Evolutionary conservation across 2,888 invertebrate genomes (phyloP).

Genomic region (Agonopterix arenella): DNA sequence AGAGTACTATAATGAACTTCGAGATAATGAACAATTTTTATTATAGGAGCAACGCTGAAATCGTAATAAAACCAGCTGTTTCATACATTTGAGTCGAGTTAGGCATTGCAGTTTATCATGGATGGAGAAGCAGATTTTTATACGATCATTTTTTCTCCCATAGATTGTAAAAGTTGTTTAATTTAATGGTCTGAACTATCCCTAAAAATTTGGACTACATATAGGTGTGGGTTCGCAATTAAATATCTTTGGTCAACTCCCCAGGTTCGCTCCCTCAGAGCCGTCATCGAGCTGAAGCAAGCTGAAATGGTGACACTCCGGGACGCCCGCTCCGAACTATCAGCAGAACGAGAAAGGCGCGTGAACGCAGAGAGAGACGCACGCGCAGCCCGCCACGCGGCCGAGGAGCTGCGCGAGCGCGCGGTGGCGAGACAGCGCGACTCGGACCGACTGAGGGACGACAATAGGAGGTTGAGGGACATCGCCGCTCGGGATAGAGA

Average conservation of each 20-base stretch:
- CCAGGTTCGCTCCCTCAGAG: slow-evolving; percentile 82
- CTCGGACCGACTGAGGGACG: slow-evolving; percentile 72
- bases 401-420: slow-evolving; percentile 91
- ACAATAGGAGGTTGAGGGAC: slow-evolving; percentile 85
- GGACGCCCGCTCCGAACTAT: slow-evolving; percentile 81
- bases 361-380: slow-evolving; percentile 83
- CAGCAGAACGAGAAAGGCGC: slow-evolving; percentile 85
- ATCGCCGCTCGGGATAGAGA: slow-evolving; percentile 85
- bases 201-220: no score
- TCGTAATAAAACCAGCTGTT: background rate
- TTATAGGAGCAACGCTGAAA: no score
- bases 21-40: no score
- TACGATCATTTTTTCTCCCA: no score
- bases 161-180: no score
- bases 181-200: no score
- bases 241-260: background rate
- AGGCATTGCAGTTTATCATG: no score
- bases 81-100: no score
- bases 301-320: slow-evolving; percentile 88
- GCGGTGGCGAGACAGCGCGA: slow-evolving; percentile 85
- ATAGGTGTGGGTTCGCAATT: no score
- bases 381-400: slow-evolving; percentile 86
- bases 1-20: no score
- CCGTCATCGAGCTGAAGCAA: slow-evolving; percentile 92
- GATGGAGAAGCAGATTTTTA: no score